phyloP scores from a whole-genome alignment of 2,113 vertebrate species.

The Lepidothrix coronata region DNA sequence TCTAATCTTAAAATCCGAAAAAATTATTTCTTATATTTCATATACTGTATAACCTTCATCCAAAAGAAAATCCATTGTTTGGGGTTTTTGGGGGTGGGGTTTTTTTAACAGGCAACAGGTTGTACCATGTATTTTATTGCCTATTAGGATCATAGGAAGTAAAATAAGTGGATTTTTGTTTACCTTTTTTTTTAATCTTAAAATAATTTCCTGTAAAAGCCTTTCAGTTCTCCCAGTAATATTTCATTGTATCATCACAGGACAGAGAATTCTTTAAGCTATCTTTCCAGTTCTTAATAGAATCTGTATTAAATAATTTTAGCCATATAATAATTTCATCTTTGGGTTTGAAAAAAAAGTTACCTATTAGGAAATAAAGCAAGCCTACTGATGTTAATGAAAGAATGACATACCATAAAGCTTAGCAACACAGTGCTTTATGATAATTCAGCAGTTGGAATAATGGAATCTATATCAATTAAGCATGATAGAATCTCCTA shows the following conservation, averaged over 20 bases:
- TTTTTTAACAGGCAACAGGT: neutral
- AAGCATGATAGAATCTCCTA: conserved; percentile 14
- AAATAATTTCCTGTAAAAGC: neutral
- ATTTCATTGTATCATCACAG: neutral
- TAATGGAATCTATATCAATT: conserved; percentile 45
- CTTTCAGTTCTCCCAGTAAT: neutral
- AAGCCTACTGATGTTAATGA: neutral
- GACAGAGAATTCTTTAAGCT: neutral
- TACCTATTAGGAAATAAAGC: neutral
- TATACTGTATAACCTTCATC: neutral
- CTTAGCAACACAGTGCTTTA: neutral
- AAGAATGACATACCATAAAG: conserved; percentile 4
- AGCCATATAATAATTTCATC: neutral
- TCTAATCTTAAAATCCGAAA: neutral
- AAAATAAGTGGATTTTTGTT: neutral
- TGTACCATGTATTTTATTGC: neutral
- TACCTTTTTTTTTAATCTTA: neutral
- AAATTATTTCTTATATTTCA: neutral
- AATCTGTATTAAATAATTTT: neutral
- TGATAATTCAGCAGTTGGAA: conserved; percentile 5
- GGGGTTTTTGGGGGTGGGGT: neutral
- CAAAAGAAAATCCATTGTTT: neutral
- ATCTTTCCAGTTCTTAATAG: neutral
- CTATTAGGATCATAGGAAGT: neutral
- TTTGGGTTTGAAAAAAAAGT: neutral